Conservation (phyloP, 2,888 invertebrate species). For the Caenorhabditis sp. region DNA sequence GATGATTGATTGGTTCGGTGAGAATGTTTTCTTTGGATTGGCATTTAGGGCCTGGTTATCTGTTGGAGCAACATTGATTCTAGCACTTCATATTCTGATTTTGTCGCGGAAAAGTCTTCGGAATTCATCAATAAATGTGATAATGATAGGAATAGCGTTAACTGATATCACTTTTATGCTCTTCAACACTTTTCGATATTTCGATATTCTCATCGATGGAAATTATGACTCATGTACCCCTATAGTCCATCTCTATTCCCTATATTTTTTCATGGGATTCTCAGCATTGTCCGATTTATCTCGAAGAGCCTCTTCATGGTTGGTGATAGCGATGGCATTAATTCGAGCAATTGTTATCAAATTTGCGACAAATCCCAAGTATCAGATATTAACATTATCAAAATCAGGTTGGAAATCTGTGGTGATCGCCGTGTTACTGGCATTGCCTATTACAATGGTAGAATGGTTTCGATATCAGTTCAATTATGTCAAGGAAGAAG, state of each 20-base stretch:
- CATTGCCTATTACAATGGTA: background rate
- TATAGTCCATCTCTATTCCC: background rate
- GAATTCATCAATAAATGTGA: background rate
- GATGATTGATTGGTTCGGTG: background rate
- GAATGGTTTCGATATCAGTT: background rate
- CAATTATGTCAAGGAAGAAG: background rate
- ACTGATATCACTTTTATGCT: background rate
- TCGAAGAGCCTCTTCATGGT: background rate
- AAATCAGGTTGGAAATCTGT: background rate
- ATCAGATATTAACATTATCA: background rate
- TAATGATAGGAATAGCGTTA: background rate
- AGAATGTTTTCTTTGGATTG: background rate
- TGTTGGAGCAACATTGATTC: background rate
- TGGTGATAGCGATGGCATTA: background rate
- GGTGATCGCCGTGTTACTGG: background rate
- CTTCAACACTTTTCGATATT: background rate
- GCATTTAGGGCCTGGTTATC: background rate
- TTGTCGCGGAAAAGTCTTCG: background rate
- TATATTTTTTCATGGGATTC: background rate
- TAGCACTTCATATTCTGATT: background rate
- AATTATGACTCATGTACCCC: background rate
- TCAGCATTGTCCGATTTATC: background rate
- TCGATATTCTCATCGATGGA: background rate
- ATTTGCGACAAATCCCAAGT: background rate
- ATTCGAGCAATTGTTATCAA: background rate